Conservation (phyloP, 2,888 invertebrate species). For the Sepioteuthis lessoniana region DNA sequence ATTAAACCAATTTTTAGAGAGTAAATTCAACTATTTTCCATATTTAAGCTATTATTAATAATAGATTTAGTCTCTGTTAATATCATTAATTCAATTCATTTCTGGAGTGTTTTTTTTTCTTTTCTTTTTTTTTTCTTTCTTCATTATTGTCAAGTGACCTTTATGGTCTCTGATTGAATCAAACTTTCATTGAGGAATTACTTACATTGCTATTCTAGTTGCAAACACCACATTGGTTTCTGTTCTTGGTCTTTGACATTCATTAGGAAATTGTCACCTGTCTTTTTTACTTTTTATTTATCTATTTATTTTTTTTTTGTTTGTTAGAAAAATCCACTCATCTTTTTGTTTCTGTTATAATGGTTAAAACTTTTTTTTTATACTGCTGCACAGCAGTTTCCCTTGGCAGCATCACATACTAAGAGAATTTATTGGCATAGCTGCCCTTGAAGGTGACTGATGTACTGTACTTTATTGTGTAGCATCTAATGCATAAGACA, state of each 20-base stretch:
- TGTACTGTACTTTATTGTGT: background rate
- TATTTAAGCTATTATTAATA: no score
- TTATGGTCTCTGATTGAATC: background rate
- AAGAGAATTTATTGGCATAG: slow-evolving; percentile 36
- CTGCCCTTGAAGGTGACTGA: slow-evolving; percentile 33
- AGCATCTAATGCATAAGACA: background rate
- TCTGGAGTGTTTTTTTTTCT: background rate
- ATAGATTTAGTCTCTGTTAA: background rate
- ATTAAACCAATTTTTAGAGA: no score
- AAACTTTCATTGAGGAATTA: background rate
- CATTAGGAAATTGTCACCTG: background rate
- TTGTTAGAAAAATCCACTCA: background rate
- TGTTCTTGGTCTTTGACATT: background rate
- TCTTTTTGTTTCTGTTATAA: background rate
- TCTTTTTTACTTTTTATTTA: no score
- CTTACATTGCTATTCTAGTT: background rate
- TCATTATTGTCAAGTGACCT: background rate
- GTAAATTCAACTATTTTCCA: no score
- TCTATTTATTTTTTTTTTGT: background rate
- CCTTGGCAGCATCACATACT: background rate
- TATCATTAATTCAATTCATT: background rate
- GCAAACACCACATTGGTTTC: background rate
- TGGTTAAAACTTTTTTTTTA: background rate
- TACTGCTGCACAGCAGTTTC: background rate
- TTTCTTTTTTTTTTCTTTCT: background rate